These are phyloP conservation scores for Loris lydekkerianus DNA, from an alignment of 2,797 vertebrate species.

Conservation along the genomic window DNA sequence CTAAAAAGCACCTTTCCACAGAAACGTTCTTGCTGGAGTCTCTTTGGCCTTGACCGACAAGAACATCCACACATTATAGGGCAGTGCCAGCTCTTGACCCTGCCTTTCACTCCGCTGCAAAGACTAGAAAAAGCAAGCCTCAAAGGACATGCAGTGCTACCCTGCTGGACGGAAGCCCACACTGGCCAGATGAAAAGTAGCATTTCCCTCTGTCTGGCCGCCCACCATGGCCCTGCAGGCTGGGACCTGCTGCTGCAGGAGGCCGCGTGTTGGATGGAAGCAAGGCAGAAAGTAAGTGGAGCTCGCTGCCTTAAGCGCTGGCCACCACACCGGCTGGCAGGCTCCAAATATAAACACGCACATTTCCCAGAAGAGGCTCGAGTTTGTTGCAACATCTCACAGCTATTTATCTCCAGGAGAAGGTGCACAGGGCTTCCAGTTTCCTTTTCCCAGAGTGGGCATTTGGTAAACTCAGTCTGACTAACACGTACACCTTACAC, in stretches of 20 bases:
- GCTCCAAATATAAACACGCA: constrained; percentile 1
- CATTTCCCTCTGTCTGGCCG: neutral
- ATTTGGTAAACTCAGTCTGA: constrained; percentile 13
- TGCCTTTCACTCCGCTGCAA: neutral
- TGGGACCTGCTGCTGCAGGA: neutral
- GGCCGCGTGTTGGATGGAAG: neutral
- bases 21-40: neutral
- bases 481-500: neutral
- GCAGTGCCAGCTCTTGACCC: neutral
- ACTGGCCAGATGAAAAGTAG: constrained; percentile 7
- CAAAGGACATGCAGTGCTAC: neutral
- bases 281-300: neutral
- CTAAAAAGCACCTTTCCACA: constrained; percentile 28
- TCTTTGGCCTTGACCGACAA: neutral
- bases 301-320: neutral
- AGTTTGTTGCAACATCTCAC: constrained; percentile 41
- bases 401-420: constrained; percentile 25
- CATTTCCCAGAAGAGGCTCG: constrained; percentile 63
- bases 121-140: neutral
- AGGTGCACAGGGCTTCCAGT: neutral
- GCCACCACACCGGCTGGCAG: neutral
- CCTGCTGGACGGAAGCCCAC: neutral
- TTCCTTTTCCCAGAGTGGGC: neutral
- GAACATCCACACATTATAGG: neutral
- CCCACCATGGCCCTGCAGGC: constrained; percentile 43